Percentiles rank a stretch among this genome's conserved stretches.
These are phyloP conservation scores for Dryococelus australis DNA, from an alignment of 2,888 invertebrate genomes.

Conservation along the genomic window DNA sequence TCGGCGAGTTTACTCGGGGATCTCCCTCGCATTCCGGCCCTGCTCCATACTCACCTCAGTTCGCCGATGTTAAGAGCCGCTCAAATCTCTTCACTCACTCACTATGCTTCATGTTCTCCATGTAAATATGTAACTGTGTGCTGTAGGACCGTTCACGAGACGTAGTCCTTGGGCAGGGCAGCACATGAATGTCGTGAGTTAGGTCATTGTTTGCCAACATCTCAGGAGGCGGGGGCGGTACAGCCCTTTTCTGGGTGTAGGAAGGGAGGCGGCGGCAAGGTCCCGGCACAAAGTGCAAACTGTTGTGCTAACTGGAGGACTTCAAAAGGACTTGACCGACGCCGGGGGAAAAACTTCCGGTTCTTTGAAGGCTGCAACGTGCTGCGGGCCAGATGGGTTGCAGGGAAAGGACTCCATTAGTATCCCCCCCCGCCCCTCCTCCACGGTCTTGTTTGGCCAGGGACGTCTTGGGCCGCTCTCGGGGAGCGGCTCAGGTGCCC, in stretches of 20 bases:
- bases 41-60: too few relatives aligned
- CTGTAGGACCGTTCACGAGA: too few relatives aligned
- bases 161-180: neutral
- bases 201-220: neutral
- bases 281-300: neutral
- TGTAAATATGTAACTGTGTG: too few relatives aligned
- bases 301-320: conserved; percentile 16
- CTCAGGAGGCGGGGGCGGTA: neutral
- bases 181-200: neutral
- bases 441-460: too few relatives aligned
- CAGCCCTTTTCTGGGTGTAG: neutral
- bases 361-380: neutral
- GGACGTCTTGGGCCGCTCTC: neutral
- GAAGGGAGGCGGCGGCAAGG: neutral
- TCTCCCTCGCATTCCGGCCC: too few relatives aligned
- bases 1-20: too few relatives aligned
- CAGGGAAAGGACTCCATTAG: neutral
- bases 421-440: neutral
- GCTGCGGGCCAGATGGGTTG: conserved; percentile 6
- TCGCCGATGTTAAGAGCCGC: too few relatives aligned
- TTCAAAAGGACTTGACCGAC: conserved; percentile 7
- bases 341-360: neutral
- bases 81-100: too few relatives aligned
- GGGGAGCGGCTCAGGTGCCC: neutral
- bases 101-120: too few relatives aligned